Evolutionary conservation across 2,113 vertebrate species (phyloP).

Genomic region (Varanus komodoensis): DNA sequence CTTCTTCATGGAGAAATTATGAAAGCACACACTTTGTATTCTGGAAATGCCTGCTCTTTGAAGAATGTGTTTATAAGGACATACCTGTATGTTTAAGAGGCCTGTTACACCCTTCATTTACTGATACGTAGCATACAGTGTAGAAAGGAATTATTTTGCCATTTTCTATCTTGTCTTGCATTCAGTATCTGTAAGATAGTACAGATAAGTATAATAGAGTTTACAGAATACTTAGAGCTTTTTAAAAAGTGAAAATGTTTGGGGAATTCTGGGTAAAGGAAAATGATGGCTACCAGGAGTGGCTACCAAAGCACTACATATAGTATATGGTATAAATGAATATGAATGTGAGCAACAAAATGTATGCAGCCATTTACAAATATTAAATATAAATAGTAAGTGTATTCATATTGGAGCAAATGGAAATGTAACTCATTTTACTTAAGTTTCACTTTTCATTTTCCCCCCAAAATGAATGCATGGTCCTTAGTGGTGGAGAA

Average conservation of each 20-base stretch:
- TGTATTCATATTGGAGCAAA: not conserved
- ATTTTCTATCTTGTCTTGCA: not conserved
- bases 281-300: not conserved
- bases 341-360: not conserved
- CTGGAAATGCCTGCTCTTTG: not conserved
- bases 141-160: not conserved
- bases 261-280: too few relatives aligned
- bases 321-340: too few relatives aligned
- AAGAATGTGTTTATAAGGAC: not conserved
- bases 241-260: not conserved
- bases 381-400: not conserved
- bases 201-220: not conserved
- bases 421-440: not conserved
- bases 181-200: not conserved
- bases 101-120: not conserved
- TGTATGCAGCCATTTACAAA: not conserved
- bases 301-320: too few relatives aligned
- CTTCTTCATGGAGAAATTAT: constrained; percentile 3
- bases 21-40: not conserved
- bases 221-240: not conserved
- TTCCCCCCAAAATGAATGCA: not conserved
- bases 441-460: not conserved
- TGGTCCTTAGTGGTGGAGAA: not conserved
- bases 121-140: not conserved
- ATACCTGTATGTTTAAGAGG: not conserved